A percentile compares a stretch with the other conserved stretches of the same genome.
phyloP scores from a whole-genome alignment of 2,797 vertebrate genomes.

The Acropternis orthonyx region DNA sequence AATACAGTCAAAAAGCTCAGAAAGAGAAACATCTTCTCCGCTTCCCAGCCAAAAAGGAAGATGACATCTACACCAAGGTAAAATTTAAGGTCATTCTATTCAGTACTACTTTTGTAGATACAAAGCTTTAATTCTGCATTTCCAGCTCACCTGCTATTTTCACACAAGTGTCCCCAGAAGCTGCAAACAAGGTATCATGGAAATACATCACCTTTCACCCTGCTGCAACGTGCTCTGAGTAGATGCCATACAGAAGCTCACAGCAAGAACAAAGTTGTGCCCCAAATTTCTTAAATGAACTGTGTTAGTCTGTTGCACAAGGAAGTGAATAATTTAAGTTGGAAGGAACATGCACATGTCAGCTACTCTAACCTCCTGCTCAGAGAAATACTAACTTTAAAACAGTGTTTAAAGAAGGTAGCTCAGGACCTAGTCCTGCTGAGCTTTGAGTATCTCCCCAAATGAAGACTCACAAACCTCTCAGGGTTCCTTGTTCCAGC shows the following conservation, averaged over 20 bases:
- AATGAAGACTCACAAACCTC: background rate
- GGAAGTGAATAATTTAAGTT: background rate
- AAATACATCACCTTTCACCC: background rate
- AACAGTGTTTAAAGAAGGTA: background rate
- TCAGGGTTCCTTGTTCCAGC: background rate
- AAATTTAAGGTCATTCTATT: background rate
- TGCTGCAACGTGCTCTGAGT: fast-evolving
- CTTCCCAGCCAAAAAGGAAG: background rate
- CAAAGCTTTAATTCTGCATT: background rate
- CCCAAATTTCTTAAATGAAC: background rate
- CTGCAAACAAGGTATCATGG: background rate
- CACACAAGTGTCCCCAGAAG: background rate
- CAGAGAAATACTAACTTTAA: background rate
- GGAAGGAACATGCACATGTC: background rate
- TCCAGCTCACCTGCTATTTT: background rate
- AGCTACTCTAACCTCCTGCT: background rate
- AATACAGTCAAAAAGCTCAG: background rate
- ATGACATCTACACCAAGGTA: background rate
- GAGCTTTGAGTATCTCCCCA: background rate
- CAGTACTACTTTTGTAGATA: background rate
- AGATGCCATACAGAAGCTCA: background rate
- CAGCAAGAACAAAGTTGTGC: background rate
- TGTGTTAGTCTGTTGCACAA: background rate
- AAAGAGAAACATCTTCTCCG: background rate
- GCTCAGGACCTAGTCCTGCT: background rate